A percentile compares a stretch with the other conserved stretches of the same genome.
These are phyloP conservation scores for Chelonoidis abingdonii DNA, from an alignment of 2,113 vertebrate genomes.

Conservation along the genomic window DNA sequence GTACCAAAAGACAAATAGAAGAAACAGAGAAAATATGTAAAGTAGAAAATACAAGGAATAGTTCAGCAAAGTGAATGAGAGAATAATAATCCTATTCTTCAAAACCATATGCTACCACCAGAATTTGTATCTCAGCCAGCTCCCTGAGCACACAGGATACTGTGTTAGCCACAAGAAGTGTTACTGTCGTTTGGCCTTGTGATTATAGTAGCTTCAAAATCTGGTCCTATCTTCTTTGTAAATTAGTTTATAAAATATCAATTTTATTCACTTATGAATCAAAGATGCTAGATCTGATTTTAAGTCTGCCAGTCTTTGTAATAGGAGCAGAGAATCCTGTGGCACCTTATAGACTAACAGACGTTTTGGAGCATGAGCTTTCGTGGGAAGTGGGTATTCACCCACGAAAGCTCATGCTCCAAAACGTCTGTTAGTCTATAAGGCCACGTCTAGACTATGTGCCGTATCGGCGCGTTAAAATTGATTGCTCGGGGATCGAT, in stretches of 20 bases:
- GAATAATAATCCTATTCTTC: background rate
- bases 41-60: background rate
- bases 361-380: too few relatives aligned
- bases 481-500: too few relatives aligned
- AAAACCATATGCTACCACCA: background rate
- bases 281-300: conserved; percentile 7
- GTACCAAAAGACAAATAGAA: background rate
- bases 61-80: background rate
- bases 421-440: too few relatives aligned
- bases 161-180: background rate
- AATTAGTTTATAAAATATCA: background rate
- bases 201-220: background rate
- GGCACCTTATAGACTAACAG: too few relatives aligned
- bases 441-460: too few relatives aligned
- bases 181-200: background rate
- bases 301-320: background rate
- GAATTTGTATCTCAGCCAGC: background rate
- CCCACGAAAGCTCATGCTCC: too few relatives aligned
- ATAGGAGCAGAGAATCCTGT: too few relatives aligned
- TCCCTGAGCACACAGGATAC: background rate
- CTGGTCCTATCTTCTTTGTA: conserved; percentile 6
- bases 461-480: too few relatives aligned
- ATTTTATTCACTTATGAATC: background rate
- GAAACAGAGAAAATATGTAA: background rate
- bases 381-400: too few relatives aligned